Evolutionary conservation across 35 echinoderm and acorn worm species (phyloP), one percentile per base, ranked within the genome.

Genomic region (Anneissia japonica): DNA sequence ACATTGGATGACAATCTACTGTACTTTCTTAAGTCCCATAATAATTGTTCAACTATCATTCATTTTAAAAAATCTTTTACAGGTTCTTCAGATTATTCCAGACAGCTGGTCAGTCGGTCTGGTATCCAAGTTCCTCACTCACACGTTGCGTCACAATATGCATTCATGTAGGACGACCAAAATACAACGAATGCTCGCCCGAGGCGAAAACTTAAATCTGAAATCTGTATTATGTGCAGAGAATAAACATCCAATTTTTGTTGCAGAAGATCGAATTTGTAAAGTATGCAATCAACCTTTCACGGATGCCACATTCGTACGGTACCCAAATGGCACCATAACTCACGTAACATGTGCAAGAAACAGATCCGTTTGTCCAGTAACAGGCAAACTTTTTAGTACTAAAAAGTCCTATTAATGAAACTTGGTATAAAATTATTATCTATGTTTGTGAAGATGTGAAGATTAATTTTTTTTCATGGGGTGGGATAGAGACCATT

Each of bases 51-150:
- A 84, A 76, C 6, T 32, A 76, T 32, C 82, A 76, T 10, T 84
- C 17, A 81, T 34, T 36, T 32, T 32, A 56, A 79, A 3, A 36
- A 38, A 30, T 36, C 32, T 35, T 72, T 34, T 0, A 19, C 89
- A 99, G 96, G 96, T 99, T 36, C 86, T 99, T 4, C 96, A 99
- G 37, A 73, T 99, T 6, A 46, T 99, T n/a, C 96, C 96, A 16
- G 96, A 99, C 28, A 92, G 56, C 79, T 99, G 96, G 96, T 99
- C 96, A 21, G 78, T 93, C 11, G 96, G 92, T 17, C 86, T 99
- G 0, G 78, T 99, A 39, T 86, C 80, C 0, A 92, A 92, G 35
- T 99, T 99, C 80, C 96, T 99, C 6, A 45, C 85, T 37, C 84
- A 92, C 74, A 80, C 96, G 1, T 43, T 99, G 4, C 88, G 92